Conservation (phyloP, 2,888 invertebrate genomes). For the Stratiomys singularior region DNA sequence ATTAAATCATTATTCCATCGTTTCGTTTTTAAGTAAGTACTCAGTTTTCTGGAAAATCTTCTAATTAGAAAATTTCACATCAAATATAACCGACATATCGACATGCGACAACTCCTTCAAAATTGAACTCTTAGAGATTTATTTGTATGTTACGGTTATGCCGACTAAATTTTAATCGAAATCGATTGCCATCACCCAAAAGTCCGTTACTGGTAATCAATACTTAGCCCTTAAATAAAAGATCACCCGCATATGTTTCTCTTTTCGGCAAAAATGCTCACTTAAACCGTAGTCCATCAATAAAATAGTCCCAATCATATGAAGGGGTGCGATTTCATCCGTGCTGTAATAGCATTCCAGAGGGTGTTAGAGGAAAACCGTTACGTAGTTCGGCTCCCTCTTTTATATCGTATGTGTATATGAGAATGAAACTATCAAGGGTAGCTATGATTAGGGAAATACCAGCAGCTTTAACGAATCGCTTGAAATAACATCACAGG, state of each 20-base stretch:
- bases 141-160: too few relatives aligned
- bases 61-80: too few relatives aligned
- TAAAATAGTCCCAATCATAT: not conserved
- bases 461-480: constrained; percentile 20
- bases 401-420: not conserved
- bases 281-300: not conserved
- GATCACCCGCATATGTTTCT: constrained; percentile 5
- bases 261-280: not conserved
- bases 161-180: too few relatives aligned
- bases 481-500: constrained; percentile 33
- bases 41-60: too few relatives aligned
- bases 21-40: too few relatives aligned
- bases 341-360: not conserved
- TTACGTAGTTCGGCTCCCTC: not conserved
- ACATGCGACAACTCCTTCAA: too few relatives aligned
- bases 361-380: constrained; percentile 1
- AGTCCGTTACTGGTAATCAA: too few relatives aligned
- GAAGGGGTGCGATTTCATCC: constrained; percentile 6
- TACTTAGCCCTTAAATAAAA: not conserved
- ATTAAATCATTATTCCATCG: too few relatives aligned
- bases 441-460: not conserved
- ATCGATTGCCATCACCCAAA: too few relatives aligned
- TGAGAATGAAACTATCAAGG: too few relatives aligned
- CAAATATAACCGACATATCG: too few relatives aligned
- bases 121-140: too few relatives aligned